Conservation (phyloP, 2,888 invertebrate species). For the Diarsia rubi region DNA sequence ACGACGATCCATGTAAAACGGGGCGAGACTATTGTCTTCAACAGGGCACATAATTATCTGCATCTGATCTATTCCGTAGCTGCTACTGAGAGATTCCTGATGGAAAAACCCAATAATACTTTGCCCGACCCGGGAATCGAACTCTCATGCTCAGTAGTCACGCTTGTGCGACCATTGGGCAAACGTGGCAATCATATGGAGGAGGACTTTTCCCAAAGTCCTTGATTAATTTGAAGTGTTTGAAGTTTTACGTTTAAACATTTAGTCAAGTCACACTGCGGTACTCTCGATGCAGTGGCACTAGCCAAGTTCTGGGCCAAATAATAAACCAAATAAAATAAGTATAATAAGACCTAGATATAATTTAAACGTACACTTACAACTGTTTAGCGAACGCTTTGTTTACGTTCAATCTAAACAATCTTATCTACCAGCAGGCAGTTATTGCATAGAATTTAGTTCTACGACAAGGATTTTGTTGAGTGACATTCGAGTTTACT, state of each 20-base stretch:
- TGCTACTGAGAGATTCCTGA: no score
- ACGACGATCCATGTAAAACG: no score
- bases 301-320: background rate
- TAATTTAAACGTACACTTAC: background rate
- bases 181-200: background rate
- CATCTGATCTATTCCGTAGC: no score
- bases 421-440: constrained; percentile 30
- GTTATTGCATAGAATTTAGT: constrained; percentile 12
- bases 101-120: no score
- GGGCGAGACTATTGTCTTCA: no score
- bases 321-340: constrained; percentile 4
- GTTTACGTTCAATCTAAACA: constrained; percentile 22
- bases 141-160: no score
- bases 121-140: no score
- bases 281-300: background rate
- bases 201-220: background rate
- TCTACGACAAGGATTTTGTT: constrained; percentile 12
- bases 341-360: background rate
- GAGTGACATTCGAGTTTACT: background rate
- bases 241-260: background rate
- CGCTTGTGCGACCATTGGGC: no score
- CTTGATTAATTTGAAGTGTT: background rate
- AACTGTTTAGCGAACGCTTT: constrained; percentile 14
- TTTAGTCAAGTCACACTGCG: background rate
- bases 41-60: no score